Evolutionary conservation across 2,888 invertebrate species (phyloP).

Genomic region (Orchestes rusci): DNA sequence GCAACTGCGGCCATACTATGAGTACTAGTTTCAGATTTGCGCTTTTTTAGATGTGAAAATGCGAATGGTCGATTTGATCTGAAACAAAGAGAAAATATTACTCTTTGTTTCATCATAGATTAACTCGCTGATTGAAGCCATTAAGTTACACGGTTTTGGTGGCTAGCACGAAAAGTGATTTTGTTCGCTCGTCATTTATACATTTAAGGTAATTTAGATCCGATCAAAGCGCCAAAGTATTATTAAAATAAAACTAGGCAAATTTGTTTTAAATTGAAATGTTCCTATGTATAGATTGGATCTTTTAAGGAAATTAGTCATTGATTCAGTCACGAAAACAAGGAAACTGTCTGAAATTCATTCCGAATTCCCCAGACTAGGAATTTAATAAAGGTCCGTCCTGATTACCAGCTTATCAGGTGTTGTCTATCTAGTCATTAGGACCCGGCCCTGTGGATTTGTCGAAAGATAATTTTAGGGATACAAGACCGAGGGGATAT

Average conservation of each 20-base stretch:
- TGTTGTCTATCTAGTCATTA: slow-evolving; percentile 26
- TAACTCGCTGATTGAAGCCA: slow-evolving; percentile 16
- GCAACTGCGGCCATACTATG: slow-evolving; percentile 37
- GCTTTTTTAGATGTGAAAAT: slow-evolving; percentile 57
- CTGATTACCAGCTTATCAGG: slow-evolving; percentile 24
- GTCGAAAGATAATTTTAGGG: slow-evolving; percentile 25
- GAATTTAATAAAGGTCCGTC: slow-evolving; percentile 20
- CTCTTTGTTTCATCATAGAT: too few relatives aligned
- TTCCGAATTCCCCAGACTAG: slow-evolving; percentile 10
- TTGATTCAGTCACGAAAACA: too few relatives aligned
- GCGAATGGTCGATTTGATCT: slow-evolving; percentile 42
- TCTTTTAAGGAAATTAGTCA: too few relatives aligned
- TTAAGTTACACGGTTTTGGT: slow-evolving; percentile 21
- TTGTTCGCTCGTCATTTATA: slow-evolving; percentile 25
- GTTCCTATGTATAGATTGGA: too few relatives aligned
- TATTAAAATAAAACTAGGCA: slow-evolving; percentile 22
- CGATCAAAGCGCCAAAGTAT: slow-evolving; percentile 21
- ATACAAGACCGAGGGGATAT: slow-evolving; percentile 16
- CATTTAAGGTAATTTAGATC: slow-evolving; percentile 26
- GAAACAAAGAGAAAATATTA: slow-evolving; percentile 31
- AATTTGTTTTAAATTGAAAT: slow-evolving; percentile 21
- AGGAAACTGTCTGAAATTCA: too few relatives aligned
- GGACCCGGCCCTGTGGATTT: slow-evolving; percentile 24
- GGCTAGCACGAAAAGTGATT: slow-evolving; percentile 17
- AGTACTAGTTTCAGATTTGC: slow-evolving; percentile 51